Base-by-base conservation (phyloP, 2,797 vertebrate species). In the Aphelocoma californica region DNA sequence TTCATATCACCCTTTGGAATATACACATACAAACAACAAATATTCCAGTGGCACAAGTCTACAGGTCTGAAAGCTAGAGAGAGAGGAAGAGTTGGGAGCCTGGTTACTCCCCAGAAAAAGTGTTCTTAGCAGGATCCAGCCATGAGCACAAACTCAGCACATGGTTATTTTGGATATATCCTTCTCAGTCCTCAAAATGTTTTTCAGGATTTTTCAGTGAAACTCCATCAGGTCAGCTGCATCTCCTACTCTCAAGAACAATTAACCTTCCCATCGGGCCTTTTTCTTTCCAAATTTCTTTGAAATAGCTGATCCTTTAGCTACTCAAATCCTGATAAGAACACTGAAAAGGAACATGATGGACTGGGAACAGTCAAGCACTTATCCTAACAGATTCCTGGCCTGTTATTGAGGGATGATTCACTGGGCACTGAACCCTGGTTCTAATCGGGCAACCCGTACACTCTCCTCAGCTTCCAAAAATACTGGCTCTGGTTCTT, bases 101-200 rank as follows among this genome's bases (percentile, higher is more conserved):
- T 42, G 48, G 54, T 19, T 54, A 84, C 70, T 87, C 87, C 71
- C 84, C 78, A 25, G 34, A 60, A 72, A 74, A 90, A 66, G 94
- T 96, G 93, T 96, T 97, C 96, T 97, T 95, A 95, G 77, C 92
- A 94, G 91, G 94, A 96, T 94, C 62, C 89, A 88, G 77, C 47
- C 84, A 72, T 7, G 16, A 86, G 71, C 44, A 78, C 56, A 67
- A 86, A 50, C 53, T 64, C 65, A 77, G 57, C 72, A 85, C 34
- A 32, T 1, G 0, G 1, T 31, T 83, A 12, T 60, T 94, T 10
- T 75, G 44, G 15, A 57, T 10, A 26, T 14, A 58, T 38, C 8
- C 36, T 70, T 58, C 44, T 84, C 24, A 1, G 18, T 18, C 14
- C 38, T 20, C 62, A 50, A 20, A 82, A 26, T 9, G 12, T 31